Percentiles rank a stretch among this genome's conserved stretches.
phyloP scores from a whole-genome alignment of 2,797 vertebrate species.

The Chromobotia macracanthus region DNA sequence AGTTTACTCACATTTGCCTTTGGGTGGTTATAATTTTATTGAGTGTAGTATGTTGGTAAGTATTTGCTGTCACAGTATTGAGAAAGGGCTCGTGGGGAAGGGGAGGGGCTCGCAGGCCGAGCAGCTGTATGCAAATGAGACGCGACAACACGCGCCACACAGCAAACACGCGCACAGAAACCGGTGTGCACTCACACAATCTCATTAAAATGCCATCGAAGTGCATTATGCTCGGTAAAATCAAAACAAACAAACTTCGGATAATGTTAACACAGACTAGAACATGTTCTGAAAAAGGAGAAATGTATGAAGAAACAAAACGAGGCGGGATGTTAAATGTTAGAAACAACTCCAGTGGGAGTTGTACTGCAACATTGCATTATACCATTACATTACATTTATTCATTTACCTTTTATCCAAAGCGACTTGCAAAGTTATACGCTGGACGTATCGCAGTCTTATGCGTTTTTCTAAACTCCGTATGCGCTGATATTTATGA shows the following conservation, averaged over 20 bases:
- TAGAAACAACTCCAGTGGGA: background rate
- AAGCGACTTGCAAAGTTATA: too few species aligned
- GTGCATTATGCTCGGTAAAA: slow-evolving; percentile 63
- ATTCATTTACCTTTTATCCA: too few species aligned
- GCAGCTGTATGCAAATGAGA: slow-evolving; percentile 97
- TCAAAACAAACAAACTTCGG: slow-evolving; percentile 31
- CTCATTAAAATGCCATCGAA: slow-evolving; percentile 82
- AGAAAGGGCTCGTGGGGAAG: slow-evolving; percentile 35
- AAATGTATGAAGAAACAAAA: background rate
- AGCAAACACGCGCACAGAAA: slow-evolving; percentile 85
- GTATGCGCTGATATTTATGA: background rate
- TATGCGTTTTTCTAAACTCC: background rate
- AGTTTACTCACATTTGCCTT: background rate
- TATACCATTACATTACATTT: too few species aligned
- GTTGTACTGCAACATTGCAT: background rate
- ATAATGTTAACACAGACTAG: slow-evolving; percentile 13
- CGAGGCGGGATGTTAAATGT: background rate
- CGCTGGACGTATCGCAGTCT: too few species aligned
- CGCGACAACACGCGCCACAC: slow-evolving; percentile 86
- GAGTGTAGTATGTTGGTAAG: slow-evolving; percentile 1
- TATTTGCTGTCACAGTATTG: background rate
- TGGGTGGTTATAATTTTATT: background rate
- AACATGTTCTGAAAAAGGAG: slow-evolving; percentile 9
- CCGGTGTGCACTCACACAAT: slow-evolving; percentile 64
- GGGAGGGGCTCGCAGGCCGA: slow-evolving; percentile 45